Evolutionary conservation across 2,888 invertebrate species (phyloP).

Genomic region (Yponomeuta malinellus): DNA sequence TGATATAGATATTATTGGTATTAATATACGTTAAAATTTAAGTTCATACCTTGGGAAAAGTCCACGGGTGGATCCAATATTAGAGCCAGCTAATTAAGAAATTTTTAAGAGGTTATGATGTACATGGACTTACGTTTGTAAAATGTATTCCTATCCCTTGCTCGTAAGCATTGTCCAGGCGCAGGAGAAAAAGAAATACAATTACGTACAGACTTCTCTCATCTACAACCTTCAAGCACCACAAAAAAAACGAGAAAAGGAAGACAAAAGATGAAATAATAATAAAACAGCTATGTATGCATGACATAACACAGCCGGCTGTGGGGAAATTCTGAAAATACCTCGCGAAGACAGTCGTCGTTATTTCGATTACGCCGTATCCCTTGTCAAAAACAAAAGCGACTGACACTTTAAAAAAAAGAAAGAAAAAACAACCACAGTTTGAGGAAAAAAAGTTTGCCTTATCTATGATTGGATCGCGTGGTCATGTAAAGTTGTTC

Average conservation of each 20-base stretch:
- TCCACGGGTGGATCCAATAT: no score
- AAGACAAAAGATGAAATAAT: slow-evolving; percentile 19
- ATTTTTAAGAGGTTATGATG: no score
- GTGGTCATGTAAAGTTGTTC: slow-evolving; percentile 64
- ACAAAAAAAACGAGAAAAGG: not conserved
- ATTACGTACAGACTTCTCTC: no score
- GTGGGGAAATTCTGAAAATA: slow-evolving; percentile 70
- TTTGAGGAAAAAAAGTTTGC: slow-evolving; percentile 38
- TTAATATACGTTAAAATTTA: no score
- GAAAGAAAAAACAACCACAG: slow-evolving; percentile 39
- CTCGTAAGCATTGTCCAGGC: no score
- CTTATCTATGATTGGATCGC: slow-evolving; percentile 75
- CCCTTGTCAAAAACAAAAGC: slow-evolving; percentile 75
- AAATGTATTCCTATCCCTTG: no score
- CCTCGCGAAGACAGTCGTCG: slow-evolving; percentile 54
- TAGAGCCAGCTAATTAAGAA: no score
- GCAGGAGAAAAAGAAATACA: no score
- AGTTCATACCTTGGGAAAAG: no score
- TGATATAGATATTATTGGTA: no score
- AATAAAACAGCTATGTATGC: slow-evolving; percentile 21
- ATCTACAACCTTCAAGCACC: no score
- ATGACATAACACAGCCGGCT: slow-evolving; percentile 41
- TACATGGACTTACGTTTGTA: no score
- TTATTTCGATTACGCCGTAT: slow-evolving; percentile 70
- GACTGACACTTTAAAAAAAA: slow-evolving; percentile 54